A percentile compares a stretch with the other conserved stretches of the same genome.
These are phyloP conservation scores for Channallabes apus DNA, from an alignment of 2,797 vertebrate species.

Conservation along the genomic window DNA sequence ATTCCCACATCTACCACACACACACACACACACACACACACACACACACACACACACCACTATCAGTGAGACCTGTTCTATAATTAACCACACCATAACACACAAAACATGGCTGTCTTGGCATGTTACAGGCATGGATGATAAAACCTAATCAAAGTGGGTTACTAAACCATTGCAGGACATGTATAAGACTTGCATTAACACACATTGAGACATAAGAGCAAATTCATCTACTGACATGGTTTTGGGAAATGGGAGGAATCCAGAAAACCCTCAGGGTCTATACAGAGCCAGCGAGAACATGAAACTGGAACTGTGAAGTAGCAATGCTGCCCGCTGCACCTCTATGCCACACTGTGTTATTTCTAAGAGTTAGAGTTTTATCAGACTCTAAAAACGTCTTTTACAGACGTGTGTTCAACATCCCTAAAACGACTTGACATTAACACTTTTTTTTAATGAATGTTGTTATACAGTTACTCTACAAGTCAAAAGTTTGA, in stretches of 20 bases:
- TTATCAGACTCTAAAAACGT: background rate
- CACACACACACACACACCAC: slow-evolving; percentile 50
- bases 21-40: background rate
- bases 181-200: background rate
- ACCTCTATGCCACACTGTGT: background rate
- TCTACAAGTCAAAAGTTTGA: too few relatives aligned
- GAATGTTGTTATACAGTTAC: too few relatives aligned
- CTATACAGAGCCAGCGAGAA: background rate
- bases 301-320: background rate
- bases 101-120: slow-evolving; percentile 55
- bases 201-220: background rate
- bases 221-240: background rate
- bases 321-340: background rate
- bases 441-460: background rate
- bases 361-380: too few relatives aligned
- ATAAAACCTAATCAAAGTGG: slow-evolving; percentile 42
- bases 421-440: background rate
- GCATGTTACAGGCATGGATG: slow-evolving; percentile 64
- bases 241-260: background rate
- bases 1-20: slow-evolving; percentile 63
- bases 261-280: background rate
- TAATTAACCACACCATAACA: slow-evolving; percentile 77
- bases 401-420: background rate
- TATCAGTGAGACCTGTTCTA: slow-evolving; percentile 72
- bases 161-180: background rate